These are phyloP conservation scores for Rotaria macrura DNA, from an alignment of 2,888 invertebrate species.

Conservation along the genomic window DNA sequence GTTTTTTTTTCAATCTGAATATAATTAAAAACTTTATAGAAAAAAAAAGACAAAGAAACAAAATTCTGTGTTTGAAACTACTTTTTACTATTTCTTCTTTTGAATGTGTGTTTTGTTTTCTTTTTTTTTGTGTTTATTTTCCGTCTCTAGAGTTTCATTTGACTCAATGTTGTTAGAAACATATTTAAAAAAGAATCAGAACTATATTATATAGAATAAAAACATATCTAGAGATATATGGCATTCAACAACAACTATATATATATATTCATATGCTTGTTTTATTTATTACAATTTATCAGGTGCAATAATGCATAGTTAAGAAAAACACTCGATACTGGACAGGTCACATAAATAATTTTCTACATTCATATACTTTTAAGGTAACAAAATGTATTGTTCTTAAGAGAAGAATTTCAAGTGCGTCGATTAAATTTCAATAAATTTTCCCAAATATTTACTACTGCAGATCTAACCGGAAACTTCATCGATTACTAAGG, in stretches of 20 bases:
- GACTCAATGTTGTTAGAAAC: neutral
- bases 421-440: too few species aligned
- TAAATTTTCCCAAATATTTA: too few species aligned
- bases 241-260: neutral
- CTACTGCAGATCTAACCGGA: too few species aligned
- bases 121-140: neutral
- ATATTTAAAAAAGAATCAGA: neutral
- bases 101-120: neutral
- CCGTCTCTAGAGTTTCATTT: neutral
- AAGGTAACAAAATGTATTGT: too few species aligned
- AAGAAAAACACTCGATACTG: too few species aligned
- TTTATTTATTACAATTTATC: too few species aligned
- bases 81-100: constrained; percentile 10
- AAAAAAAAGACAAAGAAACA: too few species aligned
- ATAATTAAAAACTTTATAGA: neutral
- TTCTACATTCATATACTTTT: too few species aligned
- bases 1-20: neutral
- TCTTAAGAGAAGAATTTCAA: too few species aligned
- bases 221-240: neutral
- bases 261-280: neutral
- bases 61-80: neutral
- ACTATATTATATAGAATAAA: neutral
- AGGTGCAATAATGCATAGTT: too few species aligned
- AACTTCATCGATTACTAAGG: too few species aligned
- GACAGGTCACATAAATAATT: too few species aligned